These are phyloP conservation scores for Sciurus carolinensis DNA, from an alignment of 2,797 vertebrate species.

Conservation along the genomic window DNA sequence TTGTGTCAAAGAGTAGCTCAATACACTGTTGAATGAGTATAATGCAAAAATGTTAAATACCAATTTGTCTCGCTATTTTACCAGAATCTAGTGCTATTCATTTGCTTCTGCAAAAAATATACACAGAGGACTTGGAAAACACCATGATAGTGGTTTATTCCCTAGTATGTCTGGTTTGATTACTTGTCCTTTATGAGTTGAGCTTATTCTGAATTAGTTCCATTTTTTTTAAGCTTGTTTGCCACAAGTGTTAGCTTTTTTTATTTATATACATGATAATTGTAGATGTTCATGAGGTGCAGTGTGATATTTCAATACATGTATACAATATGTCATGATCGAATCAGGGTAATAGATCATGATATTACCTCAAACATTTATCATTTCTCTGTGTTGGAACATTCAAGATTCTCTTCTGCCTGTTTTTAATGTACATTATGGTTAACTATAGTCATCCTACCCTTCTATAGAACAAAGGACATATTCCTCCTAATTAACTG, in stretches of 20 bases:
- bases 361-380: neutral
- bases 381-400: neutral
- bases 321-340: neutral
- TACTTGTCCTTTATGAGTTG: neutral
- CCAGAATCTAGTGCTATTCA: neutral
- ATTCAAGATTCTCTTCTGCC: neutral
- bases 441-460: neutral
- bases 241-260: neutral
- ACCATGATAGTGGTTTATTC: neutral
- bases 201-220: neutral
- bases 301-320: neutral
- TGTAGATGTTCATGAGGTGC: neutral
- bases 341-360: neutral
- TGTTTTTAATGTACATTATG: neutral
- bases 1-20: neutral
- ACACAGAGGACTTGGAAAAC: neutral
- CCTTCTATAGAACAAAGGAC: neutral
- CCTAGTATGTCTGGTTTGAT: neutral
- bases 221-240: constrained; percentile 28
- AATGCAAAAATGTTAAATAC: neutral
- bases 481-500: neutral
- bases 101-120: neutral
- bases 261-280: neutral
- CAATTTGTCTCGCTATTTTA: neutral
- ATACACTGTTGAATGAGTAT: neutral